Evolutionary conservation across 2,113 vertebrate species (phyloP), one percentile per base, ranked within the genome.

Genomic region (Solea solea): DNA sequence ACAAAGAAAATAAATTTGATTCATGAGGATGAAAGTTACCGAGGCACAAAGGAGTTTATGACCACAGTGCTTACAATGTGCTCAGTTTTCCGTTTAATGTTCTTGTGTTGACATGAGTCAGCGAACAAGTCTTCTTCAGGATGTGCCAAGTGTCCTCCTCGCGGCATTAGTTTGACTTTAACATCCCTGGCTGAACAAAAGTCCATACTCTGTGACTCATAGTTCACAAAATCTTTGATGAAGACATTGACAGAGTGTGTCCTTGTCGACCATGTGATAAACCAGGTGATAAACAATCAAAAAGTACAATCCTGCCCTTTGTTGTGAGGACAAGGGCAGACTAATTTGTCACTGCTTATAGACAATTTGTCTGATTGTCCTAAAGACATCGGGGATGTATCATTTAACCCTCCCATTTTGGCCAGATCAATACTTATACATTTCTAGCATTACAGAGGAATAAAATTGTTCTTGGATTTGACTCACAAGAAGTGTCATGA

Each of bases 231-330:
- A 12, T 13, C 45, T 58, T 42, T 53, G 27, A 53, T 25, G 34
- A 69, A 64, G 45, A 65, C 64, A 56, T 1, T 12, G 11, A 34
- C 12, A 74, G 25, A 61, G 15, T 6, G 9, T 73, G 72, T 25
- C 39, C 2, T 55, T 70, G 55, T 70, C 56, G 67, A 58, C 10
- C 57, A 74, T 39, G 46, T 50, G 52, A 67, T 69, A 74, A 72
- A 65, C 45, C 64, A 65, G 21, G 53, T 61, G 42, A 67, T 69
- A 71, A 74, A 66, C 56, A 74, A 69, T 69, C 41, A 66, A 56
- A 74, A 81, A 49, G 67, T 64, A 64, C 4, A 63, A 39, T 21
- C 65, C 8, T 52, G 34, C 42, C 34, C 42, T 61, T 62, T 67
- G 50, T 40, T 72, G 63, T 2, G 4, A 56, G 54, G 52, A 62